Evolutionary conservation across 2,113 vertebrate species (phyloP).

Genomic region (Melospiza georgiana): DNA sequence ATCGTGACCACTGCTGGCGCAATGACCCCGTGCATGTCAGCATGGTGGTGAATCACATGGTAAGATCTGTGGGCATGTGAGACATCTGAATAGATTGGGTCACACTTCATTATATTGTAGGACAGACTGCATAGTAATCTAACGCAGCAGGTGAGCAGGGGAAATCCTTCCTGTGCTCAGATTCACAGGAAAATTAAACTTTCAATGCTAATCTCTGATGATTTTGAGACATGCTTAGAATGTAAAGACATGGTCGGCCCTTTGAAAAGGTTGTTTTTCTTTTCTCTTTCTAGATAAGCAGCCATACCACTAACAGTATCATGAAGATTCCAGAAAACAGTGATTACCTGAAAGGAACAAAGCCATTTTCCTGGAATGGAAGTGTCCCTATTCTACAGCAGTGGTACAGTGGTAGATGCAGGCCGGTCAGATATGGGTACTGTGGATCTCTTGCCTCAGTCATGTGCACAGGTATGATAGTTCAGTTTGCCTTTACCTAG

Average conservation of each 20-base stretch:
- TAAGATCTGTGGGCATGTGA: not conserved
- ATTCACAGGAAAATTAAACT: not conserved
- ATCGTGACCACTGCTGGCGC: constrained; percentile 44
- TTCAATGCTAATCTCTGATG: not conserved
- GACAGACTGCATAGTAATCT: not conserved
- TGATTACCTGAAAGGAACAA: constrained; percentile 47
- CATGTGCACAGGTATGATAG: constrained; percentile 27
- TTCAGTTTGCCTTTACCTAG: not conserved
- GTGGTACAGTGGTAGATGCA: constrained; percentile 36
- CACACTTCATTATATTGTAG: not conserved
- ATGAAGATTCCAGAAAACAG: constrained; percentile 58
- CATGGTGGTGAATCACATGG: constrained; percentile 62
- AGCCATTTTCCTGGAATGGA: constrained; percentile 51
- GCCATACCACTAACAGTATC: constrained; percentile 43
- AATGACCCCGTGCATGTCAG: constrained; percentile 58
- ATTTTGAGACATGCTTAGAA: not conserved
- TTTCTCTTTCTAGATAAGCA: constrained; percentile 31
- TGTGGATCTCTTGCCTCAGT: constrained; percentile 38
- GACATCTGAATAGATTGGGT: not conserved
- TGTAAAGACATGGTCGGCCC: accelerated
- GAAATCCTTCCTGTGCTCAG: not conserved
- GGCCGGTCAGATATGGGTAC: constrained; percentile 7
- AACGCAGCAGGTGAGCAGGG: not conserved
- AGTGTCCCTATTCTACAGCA: constrained; percentile 38
- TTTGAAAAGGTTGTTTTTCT: not conserved